Evolutionary conservation across 2,888 invertebrate genomes (phyloP).

Genomic region (Macroteleia sp.): DNA sequence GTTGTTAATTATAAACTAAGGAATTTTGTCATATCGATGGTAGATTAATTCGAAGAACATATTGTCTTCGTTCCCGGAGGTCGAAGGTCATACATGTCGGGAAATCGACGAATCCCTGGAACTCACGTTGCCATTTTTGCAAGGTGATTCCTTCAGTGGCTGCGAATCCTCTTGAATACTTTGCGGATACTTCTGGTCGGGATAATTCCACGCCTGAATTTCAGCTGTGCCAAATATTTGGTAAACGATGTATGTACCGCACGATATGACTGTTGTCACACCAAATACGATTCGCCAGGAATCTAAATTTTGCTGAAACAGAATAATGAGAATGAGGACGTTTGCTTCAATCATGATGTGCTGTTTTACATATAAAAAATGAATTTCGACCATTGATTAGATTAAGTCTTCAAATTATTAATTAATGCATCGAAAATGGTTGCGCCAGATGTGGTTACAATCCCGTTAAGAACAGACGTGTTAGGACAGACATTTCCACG

Average conservation of each 20-base stretch:
- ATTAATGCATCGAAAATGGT: too few relatives aligned
- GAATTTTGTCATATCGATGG: conserved; percentile 45
- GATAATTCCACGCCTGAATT: conserved; percentile 85
- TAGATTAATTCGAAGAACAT: conserved; percentile 39
- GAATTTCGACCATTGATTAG: too few relatives aligned
- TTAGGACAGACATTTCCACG: too few relatives aligned
- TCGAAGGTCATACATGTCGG: conserved; percentile 72
- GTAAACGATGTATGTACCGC: conserved; percentile 87
- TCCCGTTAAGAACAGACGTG: too few relatives aligned
- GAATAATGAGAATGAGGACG: too few relatives aligned
- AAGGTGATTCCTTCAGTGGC: conserved; percentile 77
- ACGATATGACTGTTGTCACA: conserved; percentile 86
- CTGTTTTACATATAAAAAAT: too few relatives aligned
- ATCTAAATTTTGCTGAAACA: conserved; percentile 80
- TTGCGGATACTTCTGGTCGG: conserved; percentile 80
- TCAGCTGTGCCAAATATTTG: conserved; percentile 89
- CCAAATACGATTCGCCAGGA: conserved; percentile 88
- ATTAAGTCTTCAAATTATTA: too few relatives aligned
- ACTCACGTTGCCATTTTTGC: conserved; percentile 72
- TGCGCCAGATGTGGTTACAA: too few relatives aligned
- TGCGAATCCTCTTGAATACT: conserved; percentile 78
- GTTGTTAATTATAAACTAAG: conserved; percentile 10
- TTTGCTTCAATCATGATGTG: too few relatives aligned
- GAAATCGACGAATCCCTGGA: conserved; percentile 65
- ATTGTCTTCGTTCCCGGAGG: conserved; percentile 6